Evolutionary conservation across 2,113 vertebrate species (phyloP).

Genomic region (Onychostruthus taczanowskii): DNA sequence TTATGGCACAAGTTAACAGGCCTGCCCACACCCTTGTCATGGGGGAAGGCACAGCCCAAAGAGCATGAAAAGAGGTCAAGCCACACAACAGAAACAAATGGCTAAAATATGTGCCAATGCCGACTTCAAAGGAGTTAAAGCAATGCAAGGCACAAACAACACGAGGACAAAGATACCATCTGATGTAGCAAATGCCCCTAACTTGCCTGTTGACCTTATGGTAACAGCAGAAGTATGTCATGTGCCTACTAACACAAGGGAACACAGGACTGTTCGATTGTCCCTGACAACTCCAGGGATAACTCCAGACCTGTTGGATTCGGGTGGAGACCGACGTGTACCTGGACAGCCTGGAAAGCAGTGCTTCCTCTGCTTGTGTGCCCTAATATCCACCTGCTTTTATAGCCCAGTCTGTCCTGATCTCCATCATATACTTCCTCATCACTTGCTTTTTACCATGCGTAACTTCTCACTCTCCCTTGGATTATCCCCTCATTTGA

Average conservation of each 20-base stretch:
- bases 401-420: not conserved
- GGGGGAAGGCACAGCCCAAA: slow-evolving; percentile 36
- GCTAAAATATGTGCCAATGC: not conserved
- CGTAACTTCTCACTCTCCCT: not conserved
- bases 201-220: not conserved
- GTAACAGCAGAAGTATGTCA: not conserved
- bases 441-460: not conserved
- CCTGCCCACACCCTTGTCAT: slow-evolving; percentile 48
- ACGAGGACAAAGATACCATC: not conserved
- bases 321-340: rapidly evolving
- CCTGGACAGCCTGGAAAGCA: not conserved
- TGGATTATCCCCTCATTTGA: not conserved
- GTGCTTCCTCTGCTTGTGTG: not conserved
- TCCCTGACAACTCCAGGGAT: not conserved
- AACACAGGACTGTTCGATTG: rapidly evolving
- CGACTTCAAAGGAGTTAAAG: not conserved
- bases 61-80: slow-evolving; percentile 56
- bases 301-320: not conserved
- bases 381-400: not conserved
- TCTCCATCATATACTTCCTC: not conserved
- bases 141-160: not conserved
- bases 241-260: not conserved
- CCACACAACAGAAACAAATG: not conserved
- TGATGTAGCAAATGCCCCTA: not conserved
- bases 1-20: slow-evolving; percentile 56